These are phyloP conservation scores for Drosophila seguyi DNA, from an alignment of 1,140 invertebrate genomes.

Conservation along the genomic window DNA sequence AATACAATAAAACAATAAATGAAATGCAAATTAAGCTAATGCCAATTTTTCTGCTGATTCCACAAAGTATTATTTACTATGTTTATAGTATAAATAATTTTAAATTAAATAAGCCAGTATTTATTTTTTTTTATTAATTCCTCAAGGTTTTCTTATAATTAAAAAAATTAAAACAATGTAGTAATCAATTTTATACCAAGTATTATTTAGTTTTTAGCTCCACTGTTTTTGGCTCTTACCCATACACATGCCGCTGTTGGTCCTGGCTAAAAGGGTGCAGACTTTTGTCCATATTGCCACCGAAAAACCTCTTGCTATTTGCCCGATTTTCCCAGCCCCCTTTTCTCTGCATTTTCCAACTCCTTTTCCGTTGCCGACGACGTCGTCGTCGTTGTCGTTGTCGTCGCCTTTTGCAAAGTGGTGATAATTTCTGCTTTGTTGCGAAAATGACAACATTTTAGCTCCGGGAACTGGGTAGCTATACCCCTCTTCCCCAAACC, in stretches of 20 bases:
- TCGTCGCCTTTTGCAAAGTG: conserved; percentile 80
- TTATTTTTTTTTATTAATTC: not conserved
- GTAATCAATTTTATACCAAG: not conserved
- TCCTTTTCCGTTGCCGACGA: conserved; percentile 33
- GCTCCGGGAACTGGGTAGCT: conserved; percentile 42
- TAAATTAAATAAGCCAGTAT: no score
- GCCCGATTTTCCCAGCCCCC: not conserved
- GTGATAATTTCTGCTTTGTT: conserved; percentile 84
- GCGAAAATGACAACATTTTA: conserved; percentile 82
- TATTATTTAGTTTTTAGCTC: not conserved
- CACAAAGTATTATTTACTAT: not conserved
- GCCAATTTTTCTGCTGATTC: not conserved
- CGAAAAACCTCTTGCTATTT: not conserved
- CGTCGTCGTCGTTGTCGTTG: conserved; percentile 41
- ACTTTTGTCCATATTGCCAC: conserved; percentile 41
- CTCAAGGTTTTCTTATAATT: not conserved
- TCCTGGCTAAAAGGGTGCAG: conserved; percentile 40
- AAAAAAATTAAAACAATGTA: not conserved
- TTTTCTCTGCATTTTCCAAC: conserved; percentile 36
- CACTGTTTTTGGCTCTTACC: conserved; percentile 3
- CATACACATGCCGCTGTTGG: conserved; percentile 19
- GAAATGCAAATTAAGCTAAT: not conserved
- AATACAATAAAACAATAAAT: not conserved
- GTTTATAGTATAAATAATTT: no score
- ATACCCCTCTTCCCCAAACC: not conserved